Percentiles rank a stretch among this genome's conserved stretches.
Evolutionary conservation across 2,113 vertebrate genomes (phyloP).

Genomic region (Chaetorhynchus papuensis): DNA sequence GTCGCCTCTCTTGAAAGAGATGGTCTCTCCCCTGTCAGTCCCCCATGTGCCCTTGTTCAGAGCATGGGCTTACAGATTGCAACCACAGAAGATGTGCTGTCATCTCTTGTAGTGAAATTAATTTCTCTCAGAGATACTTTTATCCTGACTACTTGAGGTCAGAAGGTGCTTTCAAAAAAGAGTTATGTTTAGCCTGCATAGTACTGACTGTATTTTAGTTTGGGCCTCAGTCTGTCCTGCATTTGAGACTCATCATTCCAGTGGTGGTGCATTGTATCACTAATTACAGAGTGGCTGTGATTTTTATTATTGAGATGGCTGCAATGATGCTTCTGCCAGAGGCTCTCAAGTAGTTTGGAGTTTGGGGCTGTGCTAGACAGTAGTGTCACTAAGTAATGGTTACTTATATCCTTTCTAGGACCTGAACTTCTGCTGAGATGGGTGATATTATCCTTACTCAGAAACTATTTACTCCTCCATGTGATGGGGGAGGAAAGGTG

Average conservation of each 20-base stretch:
- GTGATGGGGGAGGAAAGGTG: not conserved
- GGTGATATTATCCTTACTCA: not conserved
- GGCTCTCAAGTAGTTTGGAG: not conserved
- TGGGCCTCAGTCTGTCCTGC: not conserved
- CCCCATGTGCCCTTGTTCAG: not conserved
- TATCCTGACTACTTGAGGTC: not conserved
- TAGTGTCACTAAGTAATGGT: not conserved
- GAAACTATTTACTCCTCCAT: not conserved
- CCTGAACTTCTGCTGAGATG: not conserved
- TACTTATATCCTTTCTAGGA: not conserved
- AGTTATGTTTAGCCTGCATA: not conserved
- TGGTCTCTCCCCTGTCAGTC: not conserved
- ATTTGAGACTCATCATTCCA: not conserved
- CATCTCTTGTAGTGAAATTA: not conserved
- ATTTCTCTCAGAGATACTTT: not conserved
- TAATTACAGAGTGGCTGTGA: not conserved
- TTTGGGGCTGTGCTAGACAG: not conserved
- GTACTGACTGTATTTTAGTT: not conserved
- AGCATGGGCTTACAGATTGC: not conserved
- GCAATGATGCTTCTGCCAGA: not conserved
- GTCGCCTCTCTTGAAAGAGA: not conserved
- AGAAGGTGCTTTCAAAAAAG: not conserved
- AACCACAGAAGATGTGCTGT: not conserved
- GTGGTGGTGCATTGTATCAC: not conserved
- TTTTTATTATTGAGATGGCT: not conserved